A percentile compares a stretch with the other conserved stretches of the same genome.
phyloP scores from a whole-genome alignment of 2,888 invertebrate species.

The Girardia tigrina region DNA sequence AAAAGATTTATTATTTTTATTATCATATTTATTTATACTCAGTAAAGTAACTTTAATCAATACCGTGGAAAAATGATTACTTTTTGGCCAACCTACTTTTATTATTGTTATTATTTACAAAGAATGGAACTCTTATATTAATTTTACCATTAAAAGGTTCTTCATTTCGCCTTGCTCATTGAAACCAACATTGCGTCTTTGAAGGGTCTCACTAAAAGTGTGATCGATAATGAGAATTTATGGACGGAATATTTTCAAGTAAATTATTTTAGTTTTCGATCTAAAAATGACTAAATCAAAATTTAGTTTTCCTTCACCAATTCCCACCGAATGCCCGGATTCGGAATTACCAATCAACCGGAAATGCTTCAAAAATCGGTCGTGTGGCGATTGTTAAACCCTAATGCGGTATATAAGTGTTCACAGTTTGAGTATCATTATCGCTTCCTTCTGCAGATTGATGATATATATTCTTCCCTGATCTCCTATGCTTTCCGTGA shows the following conservation, averaged over 20 bases:
- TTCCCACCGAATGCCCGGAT: not conserved
- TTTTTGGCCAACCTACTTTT: too few relatives aligned
- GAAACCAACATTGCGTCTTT: not conserved
- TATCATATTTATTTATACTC: too few relatives aligned
- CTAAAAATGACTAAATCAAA: not conserved
- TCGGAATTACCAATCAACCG: not conserved
- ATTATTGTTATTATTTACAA: too few relatives aligned
- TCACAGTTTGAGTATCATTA: not conserved
- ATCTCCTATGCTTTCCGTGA: not conserved
- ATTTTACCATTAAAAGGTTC: too few relatives aligned
- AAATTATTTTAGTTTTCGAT: not conserved
- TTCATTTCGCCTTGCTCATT: not conserved
- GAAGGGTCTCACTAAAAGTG: not conserved
- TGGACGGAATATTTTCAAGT: conserved; percentile 5
- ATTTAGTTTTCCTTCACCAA: not conserved
- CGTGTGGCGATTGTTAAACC: not conserved
- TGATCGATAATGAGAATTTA: not conserved
- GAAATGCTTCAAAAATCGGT: not conserved
- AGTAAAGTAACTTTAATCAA: too few relatives aligned
- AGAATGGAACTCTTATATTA: too few relatives aligned
- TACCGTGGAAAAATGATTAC: too few relatives aligned
- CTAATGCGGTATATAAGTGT: not conserved
- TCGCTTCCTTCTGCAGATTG: not conserved
- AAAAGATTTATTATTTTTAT: too few relatives aligned
- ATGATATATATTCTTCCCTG: not conserved